phyloP scores from a whole-genome alignment of 2,888 invertebrate genomes.

The Seira ritae region DNA sequence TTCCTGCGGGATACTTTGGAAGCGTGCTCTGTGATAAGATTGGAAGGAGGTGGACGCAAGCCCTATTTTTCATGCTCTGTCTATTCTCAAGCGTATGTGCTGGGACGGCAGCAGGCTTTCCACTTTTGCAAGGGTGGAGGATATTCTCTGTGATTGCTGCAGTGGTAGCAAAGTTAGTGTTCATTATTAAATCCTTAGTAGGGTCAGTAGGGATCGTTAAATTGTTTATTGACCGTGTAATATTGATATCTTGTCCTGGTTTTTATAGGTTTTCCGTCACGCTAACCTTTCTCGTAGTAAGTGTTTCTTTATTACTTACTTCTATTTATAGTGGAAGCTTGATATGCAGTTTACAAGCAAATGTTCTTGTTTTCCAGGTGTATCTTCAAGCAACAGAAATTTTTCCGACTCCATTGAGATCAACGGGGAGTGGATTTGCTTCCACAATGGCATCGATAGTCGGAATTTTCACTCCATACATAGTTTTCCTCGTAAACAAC shows the following conservation, averaged over 20 bases:
- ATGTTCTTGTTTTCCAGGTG: slow-evolving; percentile 77
- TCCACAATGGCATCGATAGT: slow-evolving; percentile 79
- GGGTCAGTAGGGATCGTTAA: neutral
- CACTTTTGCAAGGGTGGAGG: neutral
- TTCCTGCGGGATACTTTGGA: slow-evolving; percentile 73
- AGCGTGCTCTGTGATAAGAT: slow-evolving; percentile 40
- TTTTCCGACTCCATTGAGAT: slow-evolving; percentile 82
- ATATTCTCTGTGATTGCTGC: slow-evolving; percentile 52
- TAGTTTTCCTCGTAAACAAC: slow-evolving; percentile 79
- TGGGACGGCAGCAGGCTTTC: slow-evolving; percentile 74
- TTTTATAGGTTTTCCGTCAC: slow-evolving; percentile 76
- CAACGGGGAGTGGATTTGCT: slow-evolving; percentile 81
- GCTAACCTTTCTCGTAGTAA: slow-evolving; percentile 80
- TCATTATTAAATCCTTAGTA: neutral
- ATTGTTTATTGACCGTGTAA: neutral
- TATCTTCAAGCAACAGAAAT: slow-evolving; percentile 80
- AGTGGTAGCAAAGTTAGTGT: slow-evolving; percentile 56
- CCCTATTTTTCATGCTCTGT: slow-evolving; percentile 76
- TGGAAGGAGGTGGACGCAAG: slow-evolving; percentile 77
- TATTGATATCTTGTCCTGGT: neutral
- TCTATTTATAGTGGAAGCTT: no score
- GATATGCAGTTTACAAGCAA: slow-evolving; percentile 75
- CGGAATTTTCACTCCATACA: slow-evolving; percentile 79
- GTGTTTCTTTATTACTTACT: slow-evolving; percentile 79
- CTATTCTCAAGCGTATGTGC: slow-evolving; percentile 74